Base-by-base conservation (phyloP, 2,113 vertebrate species). In the Amphilophus citrinellus region DNA sequence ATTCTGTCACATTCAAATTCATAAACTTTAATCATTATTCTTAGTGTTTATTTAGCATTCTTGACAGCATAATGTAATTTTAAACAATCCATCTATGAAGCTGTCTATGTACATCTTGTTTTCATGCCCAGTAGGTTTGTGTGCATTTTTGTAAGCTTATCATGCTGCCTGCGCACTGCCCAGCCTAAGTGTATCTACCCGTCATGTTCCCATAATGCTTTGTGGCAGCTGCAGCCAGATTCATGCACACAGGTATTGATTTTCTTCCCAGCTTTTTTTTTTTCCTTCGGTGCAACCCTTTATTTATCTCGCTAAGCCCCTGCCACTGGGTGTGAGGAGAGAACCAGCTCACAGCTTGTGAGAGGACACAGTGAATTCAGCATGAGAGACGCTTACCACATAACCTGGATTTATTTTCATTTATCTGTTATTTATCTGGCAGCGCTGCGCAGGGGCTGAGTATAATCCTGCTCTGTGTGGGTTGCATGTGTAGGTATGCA, bases 221-320 rank as follows among this genome's bases (percentile, higher is more conserved):
- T 92, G 93, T 95, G 96, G 96, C 94, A 96, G 96, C 95, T 83
- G 88, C 92, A 93, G 91, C 94, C 95, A 96, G 96, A 97, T 97
- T 97, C 97, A 98, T 98, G 97, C 96, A 97, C 95, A 97, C 96
- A 96, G 94, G 93, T 97, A 98, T 98, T 97, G 97, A 98, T 98
- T 97, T 97, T 93, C 93, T 83, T 93, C 93, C 85, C 47, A 85
- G 84, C 90, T 95, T 92, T 82, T 92, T 68, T 32, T 66, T 56
- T 93, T 95, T 95, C 94, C 95, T 95, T 96, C 94, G 92, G 84
- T 65, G 77, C 88, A 92, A 96, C 96, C 94, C 93, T 95, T 95
- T 96, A 91, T 94, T 93, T 93, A 87, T 92, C 89, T 79, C 14
- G 30, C 93, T 93, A 94, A 95, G 92, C 92, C 71, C 77, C 84